Conservation (phyloP, 2,113 vertebrate species). For the Grammomys surdaster region DNA sequence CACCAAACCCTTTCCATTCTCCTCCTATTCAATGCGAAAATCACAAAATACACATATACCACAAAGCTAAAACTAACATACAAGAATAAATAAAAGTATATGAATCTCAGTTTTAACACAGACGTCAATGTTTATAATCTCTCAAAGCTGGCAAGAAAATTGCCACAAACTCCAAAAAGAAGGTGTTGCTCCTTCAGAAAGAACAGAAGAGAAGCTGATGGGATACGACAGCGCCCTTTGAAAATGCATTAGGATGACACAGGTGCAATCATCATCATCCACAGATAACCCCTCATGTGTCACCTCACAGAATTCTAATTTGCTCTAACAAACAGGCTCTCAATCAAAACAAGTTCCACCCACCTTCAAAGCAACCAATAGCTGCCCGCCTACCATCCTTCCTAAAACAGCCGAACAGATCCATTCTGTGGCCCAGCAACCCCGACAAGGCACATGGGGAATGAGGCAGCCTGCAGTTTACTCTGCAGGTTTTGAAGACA, state of each 20-base stretch:
- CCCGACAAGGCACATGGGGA: slow-evolving; percentile 20
- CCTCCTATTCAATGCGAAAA: not conserved
- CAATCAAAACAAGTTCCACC: slow-evolving; percentile 88
- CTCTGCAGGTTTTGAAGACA: slow-evolving; percentile 67
- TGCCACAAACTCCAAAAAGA: slow-evolving; percentile 28
- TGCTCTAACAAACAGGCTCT: slow-evolving; percentile 82
- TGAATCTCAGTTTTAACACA: slow-evolving; percentile 31
- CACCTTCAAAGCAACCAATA: slow-evolving; percentile 91
- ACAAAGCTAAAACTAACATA: slow-evolving; percentile 9
- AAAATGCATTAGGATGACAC: accelerated
- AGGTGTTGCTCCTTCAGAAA: slow-evolving; percentile 22
- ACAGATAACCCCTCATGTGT: accelerated
- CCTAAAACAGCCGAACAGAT: slow-evolving; percentile 87
- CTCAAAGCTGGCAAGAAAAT: slow-evolving; percentile 27
- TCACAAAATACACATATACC: not conserved
- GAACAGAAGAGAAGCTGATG: not conserved
- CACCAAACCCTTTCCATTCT: not conserved
- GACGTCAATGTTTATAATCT: not conserved
- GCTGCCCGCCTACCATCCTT: slow-evolving; percentile 85
- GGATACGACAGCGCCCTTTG: accelerated
- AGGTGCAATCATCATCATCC: not conserved
- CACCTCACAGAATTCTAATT: slow-evolving; percentile 53
- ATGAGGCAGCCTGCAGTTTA: not conserved
- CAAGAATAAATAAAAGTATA: not conserved
- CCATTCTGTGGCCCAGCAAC: slow-evolving; percentile 78